Evolutionary conservation across 2,113 vertebrate genomes (phyloP), one percentile per base, ranked within the genome.

Genomic region (Oreochromis tanganicae): DNA sequence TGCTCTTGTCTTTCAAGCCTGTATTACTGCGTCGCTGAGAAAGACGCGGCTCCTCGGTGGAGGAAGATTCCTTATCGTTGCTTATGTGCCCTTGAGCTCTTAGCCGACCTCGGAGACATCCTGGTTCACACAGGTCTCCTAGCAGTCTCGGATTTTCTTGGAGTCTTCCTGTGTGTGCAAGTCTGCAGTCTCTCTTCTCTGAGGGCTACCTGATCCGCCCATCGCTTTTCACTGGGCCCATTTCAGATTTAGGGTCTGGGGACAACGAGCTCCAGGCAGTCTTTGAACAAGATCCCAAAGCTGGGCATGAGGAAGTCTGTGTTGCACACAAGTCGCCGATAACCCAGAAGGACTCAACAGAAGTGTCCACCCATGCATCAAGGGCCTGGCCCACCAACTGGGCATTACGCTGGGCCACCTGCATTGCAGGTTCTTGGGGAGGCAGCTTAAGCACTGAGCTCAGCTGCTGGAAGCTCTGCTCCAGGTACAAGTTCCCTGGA

Each of bases 171-270:
- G 55, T n/a, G 54, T 9, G 48, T 21, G 59, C 16, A 19, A 29
- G 48, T 73, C 34, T 16, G 66, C 17, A 43, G 52, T 56, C 32
- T 50, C 36, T 71, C 68, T 43, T 38, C 59, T 83, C 9, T 50
- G 4, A 6, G 94, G 97, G 98, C 98, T 99, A 99, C 98, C 99
- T 99, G 95, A 99, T 97, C 59, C 98, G 97, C 29, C 99, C 98
- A 0, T 98, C 95, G 0, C 94, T 95, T 97, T 98, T 98, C 91
- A 99, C 91, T 0, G 97, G 94, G 24, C 97, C 97, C 94, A 99
- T 96, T 96, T 99, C 98, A 1, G 98, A 98, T 93, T 99, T 99
- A 82, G 99, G 98, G 91, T 99, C 99, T 0, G 98, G 98, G 43
- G 97, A 99, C 54, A 98, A 82, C 34, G 99, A 98, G 91, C 99